Evolutionary conservation across 2,797 vertebrate species (phyloP).

Genomic region (Pyrrhura leucotis): DNA sequence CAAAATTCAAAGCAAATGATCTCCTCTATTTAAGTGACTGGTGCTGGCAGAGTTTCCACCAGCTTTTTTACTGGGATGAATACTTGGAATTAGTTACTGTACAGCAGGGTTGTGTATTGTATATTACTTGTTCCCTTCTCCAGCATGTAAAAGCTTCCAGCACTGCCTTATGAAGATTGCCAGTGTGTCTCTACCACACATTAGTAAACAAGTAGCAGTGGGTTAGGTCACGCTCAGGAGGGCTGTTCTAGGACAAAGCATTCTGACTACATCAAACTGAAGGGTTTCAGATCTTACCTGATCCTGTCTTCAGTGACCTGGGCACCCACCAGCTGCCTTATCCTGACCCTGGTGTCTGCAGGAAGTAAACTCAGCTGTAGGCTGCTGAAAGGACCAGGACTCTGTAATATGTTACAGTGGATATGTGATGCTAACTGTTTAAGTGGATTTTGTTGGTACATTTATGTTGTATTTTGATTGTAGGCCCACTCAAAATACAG

Average conservation of each 20-base stretch:
- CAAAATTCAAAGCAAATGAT: neutral
- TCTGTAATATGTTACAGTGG: neutral
- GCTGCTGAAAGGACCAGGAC: neutral
- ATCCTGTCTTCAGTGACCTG: neutral
- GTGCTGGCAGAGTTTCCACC: neutral
- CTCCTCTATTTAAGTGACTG: neutral
- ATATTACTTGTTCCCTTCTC: neutral
- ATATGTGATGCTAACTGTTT: neutral
- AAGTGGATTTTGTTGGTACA: neutral
- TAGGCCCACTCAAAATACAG: neutral
- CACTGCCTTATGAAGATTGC: neutral
- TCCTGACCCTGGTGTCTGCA: neutral
- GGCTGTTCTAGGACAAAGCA: neutral
- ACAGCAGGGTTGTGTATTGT: neutral
- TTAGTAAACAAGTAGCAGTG: neutral
- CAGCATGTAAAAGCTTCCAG: neutral
- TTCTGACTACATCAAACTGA: neutral
- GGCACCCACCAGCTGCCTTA: neutral
- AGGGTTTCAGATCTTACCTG: neutral
- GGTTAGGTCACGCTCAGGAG: neutral
- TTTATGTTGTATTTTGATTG: neutral
- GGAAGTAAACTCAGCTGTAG: neutral
- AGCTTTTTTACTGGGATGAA: neutral
- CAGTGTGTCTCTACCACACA: rapidly evolving
- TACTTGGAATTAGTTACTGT: neutral